phyloP scores from a whole-genome alignment of 2,888 invertebrate genomes.

The Steinernema scapterisci region DNA sequence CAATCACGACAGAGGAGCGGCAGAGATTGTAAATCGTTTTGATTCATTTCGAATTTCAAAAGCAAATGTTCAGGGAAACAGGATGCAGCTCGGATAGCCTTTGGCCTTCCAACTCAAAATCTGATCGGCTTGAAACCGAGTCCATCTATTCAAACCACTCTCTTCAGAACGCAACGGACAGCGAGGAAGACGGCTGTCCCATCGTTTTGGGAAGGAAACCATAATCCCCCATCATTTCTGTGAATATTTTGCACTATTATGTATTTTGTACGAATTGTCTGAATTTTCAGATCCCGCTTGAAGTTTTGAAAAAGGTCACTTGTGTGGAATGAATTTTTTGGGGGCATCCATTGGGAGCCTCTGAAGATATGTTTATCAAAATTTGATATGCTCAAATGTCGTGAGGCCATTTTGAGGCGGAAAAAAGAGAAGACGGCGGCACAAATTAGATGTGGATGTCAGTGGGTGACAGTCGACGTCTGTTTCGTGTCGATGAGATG shows the following conservation, averaged over 20 bases:
- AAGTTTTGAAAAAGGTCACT: background rate
- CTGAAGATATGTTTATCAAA: constrained; percentile 14
- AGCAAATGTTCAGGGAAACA: background rate
- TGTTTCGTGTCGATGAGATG: constrained; percentile 22
- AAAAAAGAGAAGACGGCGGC: background rate
- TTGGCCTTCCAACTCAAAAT: background rate
- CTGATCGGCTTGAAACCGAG: background rate
- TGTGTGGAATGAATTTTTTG: background rate
- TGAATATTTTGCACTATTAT: background rate
- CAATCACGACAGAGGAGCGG: background rate
- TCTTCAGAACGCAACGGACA: constrained; percentile 8
- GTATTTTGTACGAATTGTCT: background rate
- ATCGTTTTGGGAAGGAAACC: background rate
- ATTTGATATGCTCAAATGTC: constrained; percentile 29
- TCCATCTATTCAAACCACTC: constrained; percentile 17
- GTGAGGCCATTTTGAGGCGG: constrained; percentile 27
- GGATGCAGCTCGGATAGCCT: background rate
- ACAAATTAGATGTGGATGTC: constrained; percentile 23
- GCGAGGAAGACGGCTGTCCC: background rate
- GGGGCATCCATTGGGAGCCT: background rate
- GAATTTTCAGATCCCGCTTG: background rate
- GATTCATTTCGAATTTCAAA: background rate
- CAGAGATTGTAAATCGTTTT: background rate
- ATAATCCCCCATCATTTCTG: background rate
- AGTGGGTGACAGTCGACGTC: constrained; percentile 15